These are phyloP conservation scores for Rhizomys pruinosus DNA, from an alignment of 2,113 vertebrate genomes.

Conservation along the genomic window DNA sequence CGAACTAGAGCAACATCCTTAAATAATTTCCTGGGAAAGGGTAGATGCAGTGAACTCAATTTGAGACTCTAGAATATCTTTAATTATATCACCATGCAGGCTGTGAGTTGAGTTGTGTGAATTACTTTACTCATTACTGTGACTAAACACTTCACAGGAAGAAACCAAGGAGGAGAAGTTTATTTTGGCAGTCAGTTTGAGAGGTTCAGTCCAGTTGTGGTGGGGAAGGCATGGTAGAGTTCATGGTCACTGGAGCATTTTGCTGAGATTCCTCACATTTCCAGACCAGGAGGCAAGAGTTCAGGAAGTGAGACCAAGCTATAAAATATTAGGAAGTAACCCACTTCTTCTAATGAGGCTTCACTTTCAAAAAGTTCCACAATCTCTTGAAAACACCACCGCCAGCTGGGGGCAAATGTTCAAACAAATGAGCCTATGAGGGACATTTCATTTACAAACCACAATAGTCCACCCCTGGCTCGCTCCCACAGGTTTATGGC, in stretches of 20 bases:
- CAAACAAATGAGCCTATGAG: background rate
- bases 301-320: background rate
- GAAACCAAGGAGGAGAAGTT: background rate
- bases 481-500: background rate
- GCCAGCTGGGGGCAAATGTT: background rate
- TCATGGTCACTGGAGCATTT: background rate
- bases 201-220: background rate
- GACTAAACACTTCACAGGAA: background rate
- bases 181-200: background rate
- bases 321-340: background rate
- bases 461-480: background rate
- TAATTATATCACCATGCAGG: background rate
- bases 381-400: background rate
- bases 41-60: background rate
- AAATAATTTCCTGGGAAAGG: slow-evolving; percentile 35
- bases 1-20: background rate
- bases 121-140: background rate
- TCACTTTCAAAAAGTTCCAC: background rate
- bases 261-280: background rate
- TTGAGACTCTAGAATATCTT: background rate
- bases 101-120: background rate
- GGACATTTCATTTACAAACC: background rate
- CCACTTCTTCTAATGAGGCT: background rate
- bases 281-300: background rate
- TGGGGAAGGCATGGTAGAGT: background rate